Conservation (phyloP, 2,888 invertebrate genomes). For the Drosophila algonquin region DNA sequence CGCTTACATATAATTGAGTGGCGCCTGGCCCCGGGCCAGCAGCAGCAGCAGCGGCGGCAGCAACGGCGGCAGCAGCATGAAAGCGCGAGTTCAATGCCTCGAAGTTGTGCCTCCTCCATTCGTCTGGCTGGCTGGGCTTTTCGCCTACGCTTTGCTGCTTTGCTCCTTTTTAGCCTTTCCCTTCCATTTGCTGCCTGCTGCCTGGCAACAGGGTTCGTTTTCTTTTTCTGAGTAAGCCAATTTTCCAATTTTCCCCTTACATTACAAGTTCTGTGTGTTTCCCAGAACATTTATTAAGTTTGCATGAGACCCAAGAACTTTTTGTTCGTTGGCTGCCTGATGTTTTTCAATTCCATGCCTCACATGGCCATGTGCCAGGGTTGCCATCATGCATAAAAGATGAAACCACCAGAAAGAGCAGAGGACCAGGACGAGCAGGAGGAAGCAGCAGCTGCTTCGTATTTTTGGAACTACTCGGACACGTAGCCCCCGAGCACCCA, state of each 20-base stretch:
- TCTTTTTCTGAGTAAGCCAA: conserved; percentile 9
- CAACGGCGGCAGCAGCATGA: conserved; percentile 6
- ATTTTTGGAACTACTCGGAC: conserved; percentile 12
- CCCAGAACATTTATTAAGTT: conserved; percentile 32
- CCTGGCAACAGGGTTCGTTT: conserved; percentile 32
- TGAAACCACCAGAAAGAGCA: conserved; percentile 9
- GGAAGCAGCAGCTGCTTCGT: conserved; percentile 22
- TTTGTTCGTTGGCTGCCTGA: conserved; percentile 7
- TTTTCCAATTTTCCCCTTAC: not conserved
- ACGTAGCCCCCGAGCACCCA: too few relatives aligned
- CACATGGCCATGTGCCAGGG: conserved; percentile 38
- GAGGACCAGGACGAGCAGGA: not conserved
- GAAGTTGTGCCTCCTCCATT: not conserved
- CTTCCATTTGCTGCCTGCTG: not conserved
- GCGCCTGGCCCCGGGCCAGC: conserved; percentile 5
- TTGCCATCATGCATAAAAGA: conserved; percentile 51
- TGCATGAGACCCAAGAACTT: conserved; percentile 37
- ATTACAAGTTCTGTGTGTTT: conserved; percentile 32
- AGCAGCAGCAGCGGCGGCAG: not conserved
- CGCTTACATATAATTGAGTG: conserved; percentile 43
- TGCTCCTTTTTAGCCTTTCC: not conserved
- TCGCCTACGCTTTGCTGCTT: not conserved
- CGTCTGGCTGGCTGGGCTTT: not conserved
- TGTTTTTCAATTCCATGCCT: conserved; percentile 8
- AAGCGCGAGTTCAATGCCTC: conserved; percentile 46